Conservation (phyloP, 2,888 invertebrate genomes). For the Phragmatobia fuliginosa region DNA sequence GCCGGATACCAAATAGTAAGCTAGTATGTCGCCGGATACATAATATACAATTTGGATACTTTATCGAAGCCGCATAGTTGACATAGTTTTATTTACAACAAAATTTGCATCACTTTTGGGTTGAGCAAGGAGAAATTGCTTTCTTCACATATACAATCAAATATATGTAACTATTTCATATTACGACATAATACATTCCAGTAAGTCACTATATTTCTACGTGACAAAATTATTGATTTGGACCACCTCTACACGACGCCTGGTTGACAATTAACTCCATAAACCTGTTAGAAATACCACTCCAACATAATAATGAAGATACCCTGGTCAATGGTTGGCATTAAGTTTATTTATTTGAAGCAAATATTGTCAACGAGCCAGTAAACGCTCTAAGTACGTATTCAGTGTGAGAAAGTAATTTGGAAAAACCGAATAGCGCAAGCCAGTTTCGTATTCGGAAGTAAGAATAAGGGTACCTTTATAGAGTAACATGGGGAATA, state of each 20-base stretch:
- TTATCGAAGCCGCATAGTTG: background rate
- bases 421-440: slow-evolving; percentile 2
- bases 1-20: slow-evolving; percentile 1
- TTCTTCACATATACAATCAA: background rate
- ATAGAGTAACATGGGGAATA: background rate
- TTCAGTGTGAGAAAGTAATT: slow-evolving; percentile 5
- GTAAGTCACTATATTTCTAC: slow-evolving; percentile 16
- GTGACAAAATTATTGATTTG: slow-evolving; percentile 31
- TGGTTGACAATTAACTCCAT: slow-evolving; percentile 32
- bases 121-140: background rate
- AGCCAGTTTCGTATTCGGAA: background rate
- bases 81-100: background rate
- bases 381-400: background rate
- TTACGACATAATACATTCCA: slow-evolving; percentile 12
- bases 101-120: background rate
- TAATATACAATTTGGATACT: slow-evolving; percentile 1
- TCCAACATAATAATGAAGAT: slow-evolving; percentile 16
- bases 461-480: too few relatives aligned
- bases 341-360: background rate
- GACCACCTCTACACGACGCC: slow-evolving; percentile 25
- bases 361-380: slow-evolving; percentile 13
- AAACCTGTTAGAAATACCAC: slow-evolving; percentile 23
- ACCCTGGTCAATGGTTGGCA: slow-evolving; percentile 1
- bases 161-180: slow-evolving; percentile 26
- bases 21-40: slow-evolving; percentile 9